Base-by-base conservation (phyloP, 1,140 invertebrate species). In the Mamestra configurata region DNA sequence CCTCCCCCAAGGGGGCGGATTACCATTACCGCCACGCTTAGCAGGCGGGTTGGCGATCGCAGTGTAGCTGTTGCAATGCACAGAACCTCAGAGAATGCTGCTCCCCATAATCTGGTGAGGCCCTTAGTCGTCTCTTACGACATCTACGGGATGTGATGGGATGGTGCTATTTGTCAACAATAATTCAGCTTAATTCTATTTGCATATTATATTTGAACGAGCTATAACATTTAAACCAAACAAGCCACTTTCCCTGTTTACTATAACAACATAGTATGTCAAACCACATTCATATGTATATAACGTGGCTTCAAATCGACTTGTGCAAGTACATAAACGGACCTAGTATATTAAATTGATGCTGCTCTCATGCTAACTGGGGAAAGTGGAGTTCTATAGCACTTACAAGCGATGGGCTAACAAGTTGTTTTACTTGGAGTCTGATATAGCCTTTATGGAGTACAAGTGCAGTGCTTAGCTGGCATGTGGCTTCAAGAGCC, bases 351-450 rank as follows among this genome's bases (percentile, higher is more conserved):
- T 61, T 61, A 61, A 61, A 61, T 61, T 61, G 57, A 61, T 61
- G 24, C 57, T 37, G 31, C 15, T 40, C 31, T 43, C 18, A 31
- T n/a, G 27, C 31, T 43, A 43, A 22, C 61, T 40, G 37, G 3
- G 61, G 35, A 43, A 43, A 66, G 43, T 66, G 61, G 61, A 43
- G 24, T 35, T 66, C 61, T 66, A 66, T 43, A 40, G 61, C 37
- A 37, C 61, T 66, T 66, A 31, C 8, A 43, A n/a, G 37, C 24
- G 24, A 66, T 66, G 61, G 35, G 61, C 61, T 66, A 66, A 66
- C 61, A 66, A 66, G 24, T 66, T 40, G 57, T 27, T 61, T 7
- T 37, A 66, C 61, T 37, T 40, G n/a, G 6, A 37, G 35, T 40
- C 18, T 66, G 61, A 22, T 66, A 37, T 61, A 37, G 35, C n/a